These are phyloP conservation scores for Tenthredo notha DNA, from an alignment of 2,888 invertebrate species.

Conservation along the genomic window DNA sequence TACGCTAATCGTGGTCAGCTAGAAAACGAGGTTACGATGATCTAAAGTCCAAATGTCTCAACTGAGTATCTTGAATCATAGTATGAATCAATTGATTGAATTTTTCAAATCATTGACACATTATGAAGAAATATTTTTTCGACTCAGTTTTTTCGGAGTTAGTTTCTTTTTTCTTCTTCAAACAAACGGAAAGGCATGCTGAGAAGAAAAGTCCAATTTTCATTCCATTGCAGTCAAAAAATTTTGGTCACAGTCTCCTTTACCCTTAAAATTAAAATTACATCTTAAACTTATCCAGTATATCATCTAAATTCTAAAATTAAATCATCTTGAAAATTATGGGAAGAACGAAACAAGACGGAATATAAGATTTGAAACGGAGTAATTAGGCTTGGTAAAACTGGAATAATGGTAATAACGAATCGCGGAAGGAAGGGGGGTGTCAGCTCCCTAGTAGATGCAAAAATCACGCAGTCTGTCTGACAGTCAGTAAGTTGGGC, in stretches of 20 bases:
- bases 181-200: too few relatives aligned
- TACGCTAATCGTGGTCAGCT: too few relatives aligned
- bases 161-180: too few relatives aligned
- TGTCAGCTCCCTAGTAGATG: neutral
- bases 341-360: neutral
- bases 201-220: too few relatives aligned
- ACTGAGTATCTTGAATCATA: too few relatives aligned
- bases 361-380: slow-evolving; percentile 13
- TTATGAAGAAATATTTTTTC: too few relatives aligned
- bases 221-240: neutral
- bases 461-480: slow-evolving; percentile 28
- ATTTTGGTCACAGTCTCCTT: neutral
- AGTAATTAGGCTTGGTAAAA: slow-evolving; percentile 24
- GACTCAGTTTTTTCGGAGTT: too few relatives aligned
- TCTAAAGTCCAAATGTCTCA: too few relatives aligned
- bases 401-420: slow-evolving; percentile 15
- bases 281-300: neutral
- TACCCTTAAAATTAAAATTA: too few relatives aligned
- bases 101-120: too few relatives aligned
- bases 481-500: neutral
- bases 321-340: neutral
- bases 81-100: too few relatives aligned
- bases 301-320: neutral
- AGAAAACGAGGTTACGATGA: too few relatives aligned
- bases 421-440: neutral